Evolutionary conservation across 1,140 invertebrate species (phyloP).

Genomic region (Acromyrmex heyeri): DNA sequence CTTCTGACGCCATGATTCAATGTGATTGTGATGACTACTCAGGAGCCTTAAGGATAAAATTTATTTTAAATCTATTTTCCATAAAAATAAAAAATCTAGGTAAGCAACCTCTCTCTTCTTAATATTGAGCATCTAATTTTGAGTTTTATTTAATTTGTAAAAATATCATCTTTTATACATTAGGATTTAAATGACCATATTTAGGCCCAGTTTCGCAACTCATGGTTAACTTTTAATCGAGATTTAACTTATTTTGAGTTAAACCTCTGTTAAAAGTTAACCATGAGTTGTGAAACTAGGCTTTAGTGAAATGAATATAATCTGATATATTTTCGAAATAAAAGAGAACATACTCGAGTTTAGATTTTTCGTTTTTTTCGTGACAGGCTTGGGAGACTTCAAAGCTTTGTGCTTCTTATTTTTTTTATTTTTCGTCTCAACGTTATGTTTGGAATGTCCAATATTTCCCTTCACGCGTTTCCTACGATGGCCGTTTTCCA

Average conservation of each 20-base stretch:
- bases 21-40: too few relatives aligned
- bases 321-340: not conserved
- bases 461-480: not conserved
- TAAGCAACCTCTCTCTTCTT: not conserved
- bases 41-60: too few relatives aligned
- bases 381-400: not conserved
- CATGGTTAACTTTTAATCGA: too few relatives aligned
- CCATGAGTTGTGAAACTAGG: too few relatives aligned
- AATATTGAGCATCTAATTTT: not conserved
- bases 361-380: not conserved
- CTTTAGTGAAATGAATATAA: not conserved
- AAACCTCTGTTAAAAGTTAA: too few relatives aligned
- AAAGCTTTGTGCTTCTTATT: slow-evolving; percentile 11
- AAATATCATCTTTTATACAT: not conserved
- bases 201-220: not conserved
- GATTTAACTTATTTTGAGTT: too few relatives aligned
- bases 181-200: not conserved
- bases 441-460: not conserved
- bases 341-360: not conserved
- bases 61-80: not conserved
- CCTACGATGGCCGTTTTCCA: not conserved
- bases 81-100: not conserved
- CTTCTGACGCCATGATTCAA: too few relatives aligned
- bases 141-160: not conserved
- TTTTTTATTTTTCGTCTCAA: not conserved